Conservation (phyloP, 2,113 vertebrate genomes). For the Tupaia chinensis region DNA sequence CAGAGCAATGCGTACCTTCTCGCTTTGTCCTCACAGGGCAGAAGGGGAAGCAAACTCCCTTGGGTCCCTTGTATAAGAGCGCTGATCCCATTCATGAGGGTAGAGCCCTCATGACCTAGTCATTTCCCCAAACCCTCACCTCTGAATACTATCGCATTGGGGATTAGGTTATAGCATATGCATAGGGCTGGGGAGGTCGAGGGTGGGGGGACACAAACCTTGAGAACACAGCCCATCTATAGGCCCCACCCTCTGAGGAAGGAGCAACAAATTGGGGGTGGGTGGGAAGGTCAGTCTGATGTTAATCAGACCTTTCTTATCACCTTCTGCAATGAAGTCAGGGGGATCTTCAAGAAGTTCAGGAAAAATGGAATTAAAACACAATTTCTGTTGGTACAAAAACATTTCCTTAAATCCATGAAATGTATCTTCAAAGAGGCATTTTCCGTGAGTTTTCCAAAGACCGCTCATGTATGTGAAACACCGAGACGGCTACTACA, state of each 20-base stretch:
- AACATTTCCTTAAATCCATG: no score
- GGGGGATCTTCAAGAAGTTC: neutral
- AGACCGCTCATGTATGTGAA: neutral
- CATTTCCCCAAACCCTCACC: neutral
- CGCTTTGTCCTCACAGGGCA: neutral
- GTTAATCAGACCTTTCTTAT: neutral
- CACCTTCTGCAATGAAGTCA: rapidly evolving
- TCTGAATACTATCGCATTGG: neutral
- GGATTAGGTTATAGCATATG: neutral
- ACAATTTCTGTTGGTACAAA: no score
- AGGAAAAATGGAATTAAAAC: no score
- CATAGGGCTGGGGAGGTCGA: no score
- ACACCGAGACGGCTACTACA: neutral
- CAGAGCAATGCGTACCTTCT: neutral
- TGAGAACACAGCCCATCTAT: neutral
- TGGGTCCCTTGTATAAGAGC: neutral
- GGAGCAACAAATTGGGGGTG: neutral
- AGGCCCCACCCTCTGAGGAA: neutral
- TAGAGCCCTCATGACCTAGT: neutral
- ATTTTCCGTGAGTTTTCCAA: no score
- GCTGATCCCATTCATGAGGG: neutral
- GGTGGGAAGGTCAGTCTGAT: neutral
- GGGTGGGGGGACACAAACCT: neutral
- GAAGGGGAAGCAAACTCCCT: neutral
- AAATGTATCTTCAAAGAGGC: no score